Percentiles rank a stretch among this genome's conserved stretches.
phyloP scores from a whole-genome alignment of 1,140 invertebrate genomes.

The Drosophila erecta region DNA sequence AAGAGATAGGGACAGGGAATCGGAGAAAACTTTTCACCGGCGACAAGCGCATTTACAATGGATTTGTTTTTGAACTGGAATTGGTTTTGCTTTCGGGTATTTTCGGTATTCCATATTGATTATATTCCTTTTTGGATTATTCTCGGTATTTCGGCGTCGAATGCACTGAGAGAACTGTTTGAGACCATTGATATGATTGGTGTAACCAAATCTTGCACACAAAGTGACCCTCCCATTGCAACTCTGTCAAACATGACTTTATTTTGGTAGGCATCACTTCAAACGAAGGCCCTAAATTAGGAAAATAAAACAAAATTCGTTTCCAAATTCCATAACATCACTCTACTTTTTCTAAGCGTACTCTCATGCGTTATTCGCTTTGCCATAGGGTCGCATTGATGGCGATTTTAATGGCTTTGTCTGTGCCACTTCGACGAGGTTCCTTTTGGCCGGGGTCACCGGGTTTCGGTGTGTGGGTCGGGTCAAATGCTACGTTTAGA shows the following conservation, averaged over 20 bases:
- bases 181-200: neutral
- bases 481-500: conserved; percentile 46
- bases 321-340: no score
- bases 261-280: no score
- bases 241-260: neutral
- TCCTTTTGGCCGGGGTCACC: conserved; percentile 44
- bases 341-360: conserved; percentile 6
- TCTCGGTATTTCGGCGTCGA: conserved; percentile 10
- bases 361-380: conserved; percentile 20
- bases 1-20: no score
- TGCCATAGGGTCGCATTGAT: conserved; percentile 63
- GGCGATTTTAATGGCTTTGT: conserved; percentile 75
- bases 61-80: conserved; percentile 75
- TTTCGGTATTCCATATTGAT: conserved; percentile 38
- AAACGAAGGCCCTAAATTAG: neutral
- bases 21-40: conserved; percentile 1
- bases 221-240: neutral
- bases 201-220: neutral
- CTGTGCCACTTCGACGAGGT: conserved; percentile 57
- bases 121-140: conserved; percentile 36
- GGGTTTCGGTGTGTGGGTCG: conserved; percentile 10
- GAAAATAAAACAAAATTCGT: neutral
- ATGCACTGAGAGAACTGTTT: neutral
- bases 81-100: conserved; percentile 58
- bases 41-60: conserved; percentile 62